These are phyloP conservation scores for Phengaris arion DNA, from an alignment of 2,888 invertebrate genomes.

Conservation along the genomic window DNA sequence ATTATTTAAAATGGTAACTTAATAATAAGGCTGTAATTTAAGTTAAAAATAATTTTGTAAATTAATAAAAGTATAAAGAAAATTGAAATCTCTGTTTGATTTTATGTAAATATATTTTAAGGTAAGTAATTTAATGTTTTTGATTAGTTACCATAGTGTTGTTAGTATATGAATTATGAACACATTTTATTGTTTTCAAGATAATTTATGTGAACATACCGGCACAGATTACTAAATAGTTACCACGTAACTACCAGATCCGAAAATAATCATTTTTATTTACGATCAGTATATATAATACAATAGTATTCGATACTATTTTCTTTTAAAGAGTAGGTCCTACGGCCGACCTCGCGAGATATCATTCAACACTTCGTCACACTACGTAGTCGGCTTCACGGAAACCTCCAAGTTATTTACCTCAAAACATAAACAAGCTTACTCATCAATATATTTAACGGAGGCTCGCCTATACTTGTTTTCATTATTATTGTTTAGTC, in stretches of 20 bases:
- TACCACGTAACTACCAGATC: no score
- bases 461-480: not conserved
- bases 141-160: no score
- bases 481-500: not conserved
- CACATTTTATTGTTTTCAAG: no score
- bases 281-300: no score
- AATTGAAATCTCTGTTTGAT: not conserved
- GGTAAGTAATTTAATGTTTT: no score
- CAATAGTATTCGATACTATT: not conserved
- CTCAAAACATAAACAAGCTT: not conserved
- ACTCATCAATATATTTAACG: not conserved
- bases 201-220: no score
- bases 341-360: not conserved
- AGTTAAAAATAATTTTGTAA: conserved; percentile 15
- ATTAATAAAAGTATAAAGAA: conserved; percentile 15
- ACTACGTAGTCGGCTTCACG: not conserved
- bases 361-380: not conserved
- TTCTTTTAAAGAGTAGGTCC: not conserved
- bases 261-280: no score
- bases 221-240: no score
- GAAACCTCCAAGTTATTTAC: conserved; percentile 9
- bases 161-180: no score
- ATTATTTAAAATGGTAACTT: not conserved
- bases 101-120: not conserved
- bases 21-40: conserved; percentile 13